These are phyloP conservation scores for Amphipoea oculea DNA, from an alignment of 2,888 invertebrate species.

Conservation along the genomic window DNA sequence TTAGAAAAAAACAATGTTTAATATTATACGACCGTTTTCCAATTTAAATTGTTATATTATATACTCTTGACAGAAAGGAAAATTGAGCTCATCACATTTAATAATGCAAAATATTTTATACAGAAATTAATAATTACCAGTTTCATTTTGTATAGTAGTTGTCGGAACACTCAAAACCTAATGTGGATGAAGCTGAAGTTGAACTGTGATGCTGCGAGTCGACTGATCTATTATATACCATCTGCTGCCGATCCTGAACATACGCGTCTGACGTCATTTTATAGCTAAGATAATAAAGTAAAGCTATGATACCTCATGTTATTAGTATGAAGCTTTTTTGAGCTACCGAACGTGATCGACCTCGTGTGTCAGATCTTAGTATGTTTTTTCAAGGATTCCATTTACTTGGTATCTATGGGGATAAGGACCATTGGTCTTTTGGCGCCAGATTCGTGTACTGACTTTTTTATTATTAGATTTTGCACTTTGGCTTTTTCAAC, in stretches of 20 bases:
- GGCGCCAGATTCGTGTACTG: background rate
- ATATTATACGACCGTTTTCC: too few species aligned
- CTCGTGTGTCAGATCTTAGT: conserved; percentile 80
- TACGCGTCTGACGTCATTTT: conserved; percentile 83
- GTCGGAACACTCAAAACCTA: conserved; percentile 54
- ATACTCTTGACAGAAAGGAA: accelerated
- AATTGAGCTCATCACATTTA: background rate
- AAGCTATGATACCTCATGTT: conserved; percentile 79
- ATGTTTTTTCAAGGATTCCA: conserved; percentile 78
- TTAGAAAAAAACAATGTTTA: too few species aligned
- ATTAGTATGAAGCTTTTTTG: conserved; percentile 78
- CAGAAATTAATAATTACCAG: conserved; percentile 79
- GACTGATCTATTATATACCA: conserved; percentile 85
- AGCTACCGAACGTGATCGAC: conserved; percentile 77
- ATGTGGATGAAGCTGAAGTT: conserved; percentile 71
- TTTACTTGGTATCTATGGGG: conserved; percentile 72
- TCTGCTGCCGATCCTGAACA: conserved; percentile 80
- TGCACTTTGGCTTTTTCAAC: background rate
- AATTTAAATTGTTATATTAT: background rate
- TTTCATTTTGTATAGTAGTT: conserved; percentile 80
- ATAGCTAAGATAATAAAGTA: conserved; percentile 74
- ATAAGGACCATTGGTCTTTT: conserved; percentile 48
- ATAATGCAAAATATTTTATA: conserved; percentile 4
- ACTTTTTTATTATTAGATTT: background rate
- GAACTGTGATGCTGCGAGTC: conserved; percentile 76